phyloP scores from a whole-genome alignment of 2,888 invertebrate species.

The Bombyx huttoni region DNA sequence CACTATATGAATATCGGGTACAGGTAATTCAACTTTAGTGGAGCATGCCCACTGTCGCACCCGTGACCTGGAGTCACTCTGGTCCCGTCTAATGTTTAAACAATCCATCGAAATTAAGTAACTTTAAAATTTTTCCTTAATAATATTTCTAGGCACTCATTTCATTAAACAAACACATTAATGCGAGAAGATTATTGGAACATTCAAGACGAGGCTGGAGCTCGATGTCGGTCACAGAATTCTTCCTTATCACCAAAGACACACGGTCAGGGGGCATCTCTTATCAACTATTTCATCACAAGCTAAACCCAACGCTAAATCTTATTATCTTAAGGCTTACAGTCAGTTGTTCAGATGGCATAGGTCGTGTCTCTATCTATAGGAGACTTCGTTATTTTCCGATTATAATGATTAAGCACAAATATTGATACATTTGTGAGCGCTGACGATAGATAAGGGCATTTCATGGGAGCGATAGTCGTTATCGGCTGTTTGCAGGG shows the following conservation, averaged over 20 bases:
- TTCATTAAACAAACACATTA: too few species aligned
- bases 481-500: too few species aligned
- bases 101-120: too few species aligned
- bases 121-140: too few species aligned
- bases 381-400: constrained; percentile 50
- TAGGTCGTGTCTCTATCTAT: constrained; percentile 31
- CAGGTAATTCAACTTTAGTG: too few species aligned
- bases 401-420: constrained; percentile 44
- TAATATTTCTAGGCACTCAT: too few species aligned
- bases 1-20: too few species aligned
- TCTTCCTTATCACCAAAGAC: not conserved
- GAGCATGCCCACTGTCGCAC: too few species aligned
- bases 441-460: constrained; percentile 20
- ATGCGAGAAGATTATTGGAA: not conserved
- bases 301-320: not conserved
- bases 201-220: not conserved
- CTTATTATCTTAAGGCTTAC: not conserved
- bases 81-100: too few species aligned
- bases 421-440: constrained; percentile 29
- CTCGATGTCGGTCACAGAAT: not conserved
- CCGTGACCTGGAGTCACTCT: too few species aligned
- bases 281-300: not conserved
- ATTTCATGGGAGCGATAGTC: not conserved
- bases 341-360: not conserved
- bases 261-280: not conserved